These are phyloP conservation scores for Steinernema carpocapsae DNA, from an alignment of 2,888 invertebrate species.

Conservation along the genomic window DNA sequence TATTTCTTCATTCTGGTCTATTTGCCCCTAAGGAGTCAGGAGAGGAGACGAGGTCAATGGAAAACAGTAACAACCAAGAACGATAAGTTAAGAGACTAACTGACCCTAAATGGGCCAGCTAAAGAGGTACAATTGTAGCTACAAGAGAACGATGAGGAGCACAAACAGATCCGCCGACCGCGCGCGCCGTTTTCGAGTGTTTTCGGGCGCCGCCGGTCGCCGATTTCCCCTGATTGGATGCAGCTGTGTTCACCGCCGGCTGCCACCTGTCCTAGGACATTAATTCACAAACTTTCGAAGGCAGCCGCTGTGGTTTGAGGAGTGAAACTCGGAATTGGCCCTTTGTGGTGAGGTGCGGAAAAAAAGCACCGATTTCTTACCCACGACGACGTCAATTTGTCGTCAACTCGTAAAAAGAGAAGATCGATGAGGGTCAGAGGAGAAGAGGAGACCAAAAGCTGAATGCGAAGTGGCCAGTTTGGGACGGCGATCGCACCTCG, in stretches of 20 bases:
- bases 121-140: too few species aligned
- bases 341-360: background rate
- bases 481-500: background rate
- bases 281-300: constrained; percentile 10
- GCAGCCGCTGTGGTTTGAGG: constrained; percentile 2
- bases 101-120: too few species aligned
- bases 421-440: too few species aligned
- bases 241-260: constrained; percentile 10
- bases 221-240: constrained; percentile 23
- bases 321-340: background rate
- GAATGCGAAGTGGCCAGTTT: background rate
- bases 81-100: too few species aligned
- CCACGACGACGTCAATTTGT: constrained; percentile 5
- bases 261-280: constrained; percentile 10
- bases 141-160: background rate
- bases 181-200: constrained; percentile 32
- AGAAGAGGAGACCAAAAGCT: too few species aligned
- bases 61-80: too few species aligned
- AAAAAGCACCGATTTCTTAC: background rate
- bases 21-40: background rate
- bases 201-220: background rate
- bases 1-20: too few species aligned
- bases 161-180: constrained; percentile 2
- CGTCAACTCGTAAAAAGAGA: background rate
- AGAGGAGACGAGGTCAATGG: too few species aligned